Base-by-base conservation (phyloP, 2,113 vertebrate genomes). In the Pelecanus crispus region DNA sequence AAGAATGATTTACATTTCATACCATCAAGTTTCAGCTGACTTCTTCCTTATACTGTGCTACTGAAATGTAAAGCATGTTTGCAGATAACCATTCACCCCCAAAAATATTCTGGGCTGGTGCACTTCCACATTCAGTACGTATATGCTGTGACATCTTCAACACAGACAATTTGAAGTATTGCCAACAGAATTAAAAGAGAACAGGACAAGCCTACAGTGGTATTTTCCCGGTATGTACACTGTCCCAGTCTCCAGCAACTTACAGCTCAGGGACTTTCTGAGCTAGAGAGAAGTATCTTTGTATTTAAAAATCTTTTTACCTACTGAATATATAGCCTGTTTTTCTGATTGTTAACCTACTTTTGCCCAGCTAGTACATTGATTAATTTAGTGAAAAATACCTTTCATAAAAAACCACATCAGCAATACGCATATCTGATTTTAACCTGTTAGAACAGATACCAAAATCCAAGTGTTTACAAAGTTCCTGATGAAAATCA, bases 41-140 rank as follows among this genome's bases (percentile, higher is more conserved):
- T 72, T 94, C 38, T 81, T 88, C 34, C n/a, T 83, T 78, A 62
- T 10, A 42, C 47, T n/a, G 21, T 25, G 38, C 88, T 91, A 29
- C 44, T 84, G 79, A 92, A 93, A 94, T 17, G 45, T 95, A 92
- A 86, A 90, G 70, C 25, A 14, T 40, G 92, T 71, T 91, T 82
- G 38, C 3, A 88, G 52, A 79, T 42, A 90, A 84, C 73, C 24
- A 22, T 77, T 84, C n/a, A 90, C 74, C 36, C 52, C 38, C 83
- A 92, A 95, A 92, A 79, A 73, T 53, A 91, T 73, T 85, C 47
- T 82, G 83, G 34, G 26, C 53, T 87, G 29, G 52, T 93, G 78
- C 86, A 90, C 47, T 84, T 62, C 70, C 72, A 68, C 29, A 45
- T 92, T 49, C 32, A 88, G 42, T 21, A 55, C 10, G 56, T 52